Conservation (phyloP, 2,797 vertebrate genomes). For the Centropyge bicolor region DNA sequence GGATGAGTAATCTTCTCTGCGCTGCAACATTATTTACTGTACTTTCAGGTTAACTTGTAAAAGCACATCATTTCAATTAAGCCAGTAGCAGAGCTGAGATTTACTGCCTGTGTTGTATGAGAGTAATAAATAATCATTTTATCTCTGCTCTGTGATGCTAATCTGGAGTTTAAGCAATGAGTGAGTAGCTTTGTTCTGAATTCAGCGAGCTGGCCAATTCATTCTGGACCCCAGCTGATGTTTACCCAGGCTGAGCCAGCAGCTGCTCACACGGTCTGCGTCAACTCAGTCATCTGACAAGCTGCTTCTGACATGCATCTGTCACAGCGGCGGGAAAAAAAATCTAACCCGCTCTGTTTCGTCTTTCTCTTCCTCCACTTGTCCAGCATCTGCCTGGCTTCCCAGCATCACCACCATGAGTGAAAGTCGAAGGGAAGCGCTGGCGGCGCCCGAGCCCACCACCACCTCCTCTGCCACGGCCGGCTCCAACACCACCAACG, state of each 20-base stretch:
- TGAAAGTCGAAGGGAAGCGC: constrained; percentile 93
- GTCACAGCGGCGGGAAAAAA: constrained; percentile 56
- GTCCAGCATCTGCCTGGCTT: constrained; percentile 79
- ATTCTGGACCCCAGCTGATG: constrained; percentile 77
- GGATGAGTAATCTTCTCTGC: constrained; percentile 1
- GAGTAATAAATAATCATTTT: constrained; percentile 65
- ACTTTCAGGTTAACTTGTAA: constrained; percentile 12
- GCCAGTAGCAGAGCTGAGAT: constrained; percentile 26
- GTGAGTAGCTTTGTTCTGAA: constrained; percentile 69
- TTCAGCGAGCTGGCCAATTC: constrained; percentile 59
- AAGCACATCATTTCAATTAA: constrained; percentile 28
- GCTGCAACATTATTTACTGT: constrained; percentile 10
- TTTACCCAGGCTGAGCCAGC: constrained; percentile 83
- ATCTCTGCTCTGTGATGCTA: constrained; percentile 64
- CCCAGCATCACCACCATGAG: constrained; percentile 85
- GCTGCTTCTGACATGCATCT: constrained; percentile 69
- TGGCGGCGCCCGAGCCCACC: constrained; percentile 89
- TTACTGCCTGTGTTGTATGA: constrained; percentile 21
- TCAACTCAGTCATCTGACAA: constrained; percentile 70
- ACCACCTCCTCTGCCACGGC: constrained; percentile 80
- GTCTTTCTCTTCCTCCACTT: constrained; percentile 27
- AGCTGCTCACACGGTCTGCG: constrained; percentile 75
- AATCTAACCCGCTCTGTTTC: constrained; percentile 47
- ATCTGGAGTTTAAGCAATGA: constrained; percentile 67
- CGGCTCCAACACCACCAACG: constrained; percentile 90